Evolutionary conservation across 2,113 vertebrate species (phyloP).

Genomic region (Hypomesus transpacificus): DNA sequence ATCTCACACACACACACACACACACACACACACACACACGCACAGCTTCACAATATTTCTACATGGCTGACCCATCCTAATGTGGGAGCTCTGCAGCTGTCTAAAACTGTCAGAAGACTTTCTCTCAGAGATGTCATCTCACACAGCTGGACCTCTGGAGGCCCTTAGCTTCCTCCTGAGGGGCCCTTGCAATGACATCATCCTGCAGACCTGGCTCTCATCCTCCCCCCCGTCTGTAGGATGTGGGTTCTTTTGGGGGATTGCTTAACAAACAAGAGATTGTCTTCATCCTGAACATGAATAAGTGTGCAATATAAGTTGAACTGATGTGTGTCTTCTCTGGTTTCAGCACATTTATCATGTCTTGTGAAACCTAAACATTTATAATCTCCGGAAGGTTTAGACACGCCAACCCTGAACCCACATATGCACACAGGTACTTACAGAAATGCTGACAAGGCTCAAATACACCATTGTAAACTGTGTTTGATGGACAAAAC

Average conservation of each 20-base stretch:
- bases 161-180: slow-evolving; percentile 40
- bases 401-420: background rate
- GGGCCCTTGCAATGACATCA: slow-evolving; percentile 40
- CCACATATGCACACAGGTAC: background rate
- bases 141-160: slow-evolving; percentile 61
- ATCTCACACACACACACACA: slow-evolving; percentile 31
- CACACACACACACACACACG: slow-evolving; percentile 18
- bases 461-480: background rate
- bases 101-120: slow-evolving; percentile 42
- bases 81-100: slow-evolving; percentile 51
- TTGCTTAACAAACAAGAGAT: slow-evolving; percentile 17
- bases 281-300: background rate
- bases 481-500: background rate
- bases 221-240: slow-evolving; percentile 23
- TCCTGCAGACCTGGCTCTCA: slow-evolving; percentile 23
- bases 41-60: slow-evolving; percentile 4
- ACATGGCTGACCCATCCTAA: background rate
- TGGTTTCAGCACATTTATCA: background rate
- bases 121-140: slow-evolving; percentile 48
- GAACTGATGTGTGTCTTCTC: background rate
- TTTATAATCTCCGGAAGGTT: background rate
- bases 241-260: background rate
- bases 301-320: background rate
- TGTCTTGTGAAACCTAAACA: background rate
- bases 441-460: background rate